Base-by-base conservation (phyloP, 2,888 invertebrate species). In the Sturmia bella region DNA sequence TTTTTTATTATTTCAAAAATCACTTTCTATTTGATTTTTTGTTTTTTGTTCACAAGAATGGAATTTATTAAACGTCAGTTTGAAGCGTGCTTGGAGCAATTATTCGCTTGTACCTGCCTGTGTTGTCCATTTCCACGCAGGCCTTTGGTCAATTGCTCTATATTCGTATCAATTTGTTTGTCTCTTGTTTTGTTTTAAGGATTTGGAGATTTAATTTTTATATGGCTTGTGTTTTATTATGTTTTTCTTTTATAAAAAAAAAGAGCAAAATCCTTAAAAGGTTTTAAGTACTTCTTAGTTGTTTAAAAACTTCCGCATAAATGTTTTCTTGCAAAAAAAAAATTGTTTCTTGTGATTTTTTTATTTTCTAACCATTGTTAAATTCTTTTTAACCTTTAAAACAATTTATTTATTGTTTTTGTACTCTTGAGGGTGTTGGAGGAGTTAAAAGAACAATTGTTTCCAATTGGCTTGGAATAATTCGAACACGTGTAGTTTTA, bases 401-500 rank as follows among this genome's bases (percentile, higher is more conserved):
- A 57, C 64, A 52, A 45, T 69, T 56, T 45, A 69, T 52, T 68
- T 63, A 41, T 66, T 76, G 66, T 68, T 63, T 21, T 39, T n/a
- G n/a, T 32, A 43, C n/a, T 54, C 54, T 69, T 41, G 9, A 56
- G 70, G 64, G 64, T 70, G 66, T 59, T 68, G 13, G 48, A 57
- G 77, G 70, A 70, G 70, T 77, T 72, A 66, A 50, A 64, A 27
- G 39, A 64, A 13, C 27, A 63, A 57, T 78, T 78, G 70, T 64
- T 63, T 27, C 7, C 12, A 21, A 63, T 41, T 54, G 15, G 41
- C 57, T 72, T 50, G 15, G 43, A 69, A 45, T 32, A 54, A 54
- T 17, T 41, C 41, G 24, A 64, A 72, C 77, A 74, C 81, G 77
- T 81, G 81, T 64, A 81, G 43, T 72, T 77, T 61, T 52, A 11